Percentiles rank a stretch among this genome's conserved stretches.
Evolutionary conservation across 2,113 vertebrate species (phyloP).

Genomic region (Microcebus ravelobensis): DNA sequence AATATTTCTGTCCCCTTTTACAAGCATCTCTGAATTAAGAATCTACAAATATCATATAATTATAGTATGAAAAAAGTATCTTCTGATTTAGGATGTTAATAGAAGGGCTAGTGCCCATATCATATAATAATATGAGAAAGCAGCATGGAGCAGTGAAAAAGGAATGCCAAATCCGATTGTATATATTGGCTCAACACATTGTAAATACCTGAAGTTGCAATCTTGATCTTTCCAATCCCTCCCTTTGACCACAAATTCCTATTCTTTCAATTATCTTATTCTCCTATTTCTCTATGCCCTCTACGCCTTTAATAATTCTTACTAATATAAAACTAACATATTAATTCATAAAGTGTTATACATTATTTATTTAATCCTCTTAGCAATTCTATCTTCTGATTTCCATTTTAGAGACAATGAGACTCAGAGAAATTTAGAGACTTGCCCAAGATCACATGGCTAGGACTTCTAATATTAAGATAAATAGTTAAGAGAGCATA

Average conservation of each 20-base stretch:
- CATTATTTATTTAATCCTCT: background rate
- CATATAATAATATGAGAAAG: background rate
- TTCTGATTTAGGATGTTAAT: background rate
- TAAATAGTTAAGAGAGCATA: background rate
- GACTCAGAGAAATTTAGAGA: conserved; percentile 14
- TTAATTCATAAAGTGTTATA: background rate
- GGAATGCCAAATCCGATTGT: background rate
- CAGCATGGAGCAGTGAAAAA: background rate
- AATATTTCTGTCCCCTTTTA: background rate
- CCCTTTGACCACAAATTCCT: background rate
- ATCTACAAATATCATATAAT: background rate
- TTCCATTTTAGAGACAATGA: background rate
- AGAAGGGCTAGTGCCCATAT: background rate
- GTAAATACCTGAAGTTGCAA: background rate
- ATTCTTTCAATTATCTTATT: background rate
- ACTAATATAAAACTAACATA: background rate
- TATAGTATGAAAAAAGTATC: background rate
- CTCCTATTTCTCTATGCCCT: background rate
- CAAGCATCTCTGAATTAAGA: background rate
- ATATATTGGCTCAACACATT: background rate
- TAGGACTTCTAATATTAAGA: background rate
- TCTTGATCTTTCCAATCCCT: background rate
- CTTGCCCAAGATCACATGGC: background rate
- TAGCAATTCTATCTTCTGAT: background rate
- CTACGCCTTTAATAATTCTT: background rate